phyloP scores from a whole-genome alignment of 2,888 invertebrate species.

The Stenotaenia linearis region DNA sequence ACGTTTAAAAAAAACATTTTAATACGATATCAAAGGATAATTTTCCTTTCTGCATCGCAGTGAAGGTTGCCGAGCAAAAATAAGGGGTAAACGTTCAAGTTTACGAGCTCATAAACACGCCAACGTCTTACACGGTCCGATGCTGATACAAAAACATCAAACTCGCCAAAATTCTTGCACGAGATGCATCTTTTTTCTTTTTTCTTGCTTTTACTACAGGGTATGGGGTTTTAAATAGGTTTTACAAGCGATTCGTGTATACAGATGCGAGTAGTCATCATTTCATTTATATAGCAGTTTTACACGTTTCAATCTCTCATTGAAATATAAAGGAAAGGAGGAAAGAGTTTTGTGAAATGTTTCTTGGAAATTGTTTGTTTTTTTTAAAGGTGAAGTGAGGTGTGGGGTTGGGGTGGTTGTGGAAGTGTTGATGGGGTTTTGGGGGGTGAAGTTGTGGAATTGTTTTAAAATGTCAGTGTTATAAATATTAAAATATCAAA shows the following conservation, averaged over 20 bases:
- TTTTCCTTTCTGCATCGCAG: neutral
- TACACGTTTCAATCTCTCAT: too few relatives aligned
- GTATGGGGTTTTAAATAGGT: neutral
- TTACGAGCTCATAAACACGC: slow-evolving; percentile 21
- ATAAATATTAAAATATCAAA: too few relatives aligned
- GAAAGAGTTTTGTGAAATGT: too few relatives aligned
- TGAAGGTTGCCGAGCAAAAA: neutral
- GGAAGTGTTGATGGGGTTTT: too few relatives aligned
- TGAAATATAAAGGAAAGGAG: too few relatives aligned
- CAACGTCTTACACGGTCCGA: slow-evolving; percentile 19
- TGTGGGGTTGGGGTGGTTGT: too few relatives aligned
- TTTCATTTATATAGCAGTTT: too few relatives aligned
- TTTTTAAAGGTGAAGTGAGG: too few relatives aligned
- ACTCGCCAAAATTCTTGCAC: neutral
- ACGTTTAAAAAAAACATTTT: neutral
- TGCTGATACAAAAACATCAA: slow-evolving; percentile 19
- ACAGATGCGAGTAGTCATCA: too few relatives aligned
- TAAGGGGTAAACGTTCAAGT: slow-evolving; percentile 4
- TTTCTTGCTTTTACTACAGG: neutral
- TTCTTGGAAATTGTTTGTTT: too few relatives aligned
- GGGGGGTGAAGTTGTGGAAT: too few relatives aligned
- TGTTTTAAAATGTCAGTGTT: too few relatives aligned
- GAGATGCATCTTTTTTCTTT: neutral
- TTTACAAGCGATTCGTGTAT: neutral
- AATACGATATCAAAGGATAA: slow-evolving; percentile 10